Conservation (phyloP, 2,888 invertebrate species). For the Drosophila paranaensis region DNA sequence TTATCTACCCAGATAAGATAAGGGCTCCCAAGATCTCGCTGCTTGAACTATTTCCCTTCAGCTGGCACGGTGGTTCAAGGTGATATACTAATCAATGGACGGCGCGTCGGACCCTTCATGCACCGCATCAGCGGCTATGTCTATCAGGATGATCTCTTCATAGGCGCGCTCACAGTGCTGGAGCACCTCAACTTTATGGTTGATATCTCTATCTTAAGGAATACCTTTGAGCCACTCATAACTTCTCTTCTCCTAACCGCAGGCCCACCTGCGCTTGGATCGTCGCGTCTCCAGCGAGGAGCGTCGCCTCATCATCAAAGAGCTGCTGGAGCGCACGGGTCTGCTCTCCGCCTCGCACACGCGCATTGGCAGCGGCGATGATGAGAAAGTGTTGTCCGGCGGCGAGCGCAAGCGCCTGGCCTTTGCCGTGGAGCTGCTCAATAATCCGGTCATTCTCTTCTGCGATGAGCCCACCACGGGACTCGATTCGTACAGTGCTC, state of each 20-base stretch:
- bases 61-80: constrained; percentile 91
- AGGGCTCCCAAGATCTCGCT: not conserved
- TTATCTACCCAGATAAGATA: constrained; percentile 58
- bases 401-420: constrained; percentile 97
- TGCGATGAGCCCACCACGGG: constrained; percentile 99
- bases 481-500: constrained; percentile 95
- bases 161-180: constrained; percentile 92
- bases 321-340: constrained; percentile 90
- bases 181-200: constrained; percentile 96
- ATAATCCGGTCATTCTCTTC: constrained; percentile 95
- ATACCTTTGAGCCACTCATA: not conserved
- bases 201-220: not conserved
- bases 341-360: constrained; percentile 89
- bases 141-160: constrained; percentile 96
- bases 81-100: constrained; percentile 92
- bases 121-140: constrained; percentile 93
- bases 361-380: constrained; percentile 91
- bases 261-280: constrained; percentile 93
- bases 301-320: constrained; percentile 88
- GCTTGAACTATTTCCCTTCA: constrained; percentile 72
- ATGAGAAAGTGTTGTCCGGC: constrained; percentile 93
- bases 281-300: constrained; percentile 87
- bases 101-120: constrained; percentile 90
- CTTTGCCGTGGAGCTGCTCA: constrained; percentile 95
- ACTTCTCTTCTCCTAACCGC: constrained; percentile 7